phyloP scores from a whole-genome alignment of 53 echinoderm and acorn worm species.

The Echinarachnius parma region DNA sequence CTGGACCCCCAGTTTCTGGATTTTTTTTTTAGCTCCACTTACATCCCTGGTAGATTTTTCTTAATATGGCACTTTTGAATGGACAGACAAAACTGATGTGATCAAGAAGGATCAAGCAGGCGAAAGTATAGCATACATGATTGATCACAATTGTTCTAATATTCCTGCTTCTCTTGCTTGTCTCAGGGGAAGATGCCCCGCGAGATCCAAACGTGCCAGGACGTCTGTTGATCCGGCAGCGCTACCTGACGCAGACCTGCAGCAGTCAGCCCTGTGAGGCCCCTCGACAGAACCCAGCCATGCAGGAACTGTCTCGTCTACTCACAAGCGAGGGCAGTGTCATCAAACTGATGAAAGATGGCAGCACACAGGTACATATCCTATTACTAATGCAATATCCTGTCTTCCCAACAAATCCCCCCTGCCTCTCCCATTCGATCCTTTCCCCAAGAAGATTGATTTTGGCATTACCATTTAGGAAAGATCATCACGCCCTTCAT shows the following conservation, averaged over 20 bases:
- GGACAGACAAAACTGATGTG: too few relatives aligned
- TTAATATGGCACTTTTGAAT: too few relatives aligned
- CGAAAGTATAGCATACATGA: too few relatives aligned
- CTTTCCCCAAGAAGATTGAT: too few relatives aligned
- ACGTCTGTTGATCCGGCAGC: constrained; percentile 70
- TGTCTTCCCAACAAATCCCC: too few relatives aligned
- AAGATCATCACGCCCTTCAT: not conserved
- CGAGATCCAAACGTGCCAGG: constrained; percentile 22
- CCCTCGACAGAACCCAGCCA: constrained; percentile 74
- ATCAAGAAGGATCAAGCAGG: too few relatives aligned
- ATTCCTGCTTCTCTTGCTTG: too few relatives aligned
- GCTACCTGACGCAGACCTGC: constrained; percentile 72
- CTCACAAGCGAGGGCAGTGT: constrained; percentile 88
- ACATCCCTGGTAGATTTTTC: too few relatives aligned
- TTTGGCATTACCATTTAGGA: not conserved
- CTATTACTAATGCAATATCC: not conserved
- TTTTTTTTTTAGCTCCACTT: too few relatives aligned
- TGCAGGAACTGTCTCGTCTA: constrained; percentile 80
- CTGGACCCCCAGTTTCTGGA: too few relatives aligned
- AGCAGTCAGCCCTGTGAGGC: constrained; percentile 83
- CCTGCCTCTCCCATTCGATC: too few relatives aligned
- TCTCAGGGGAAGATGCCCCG: constrained; percentile 23
- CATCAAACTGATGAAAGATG: constrained; percentile 90
- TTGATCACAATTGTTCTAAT: too few relatives aligned
- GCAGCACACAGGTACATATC: constrained; percentile 89